Evolutionary conservation across 1,140 invertebrate species (phyloP).

Genomic region (Plectrocnemia conspersa): DNA sequence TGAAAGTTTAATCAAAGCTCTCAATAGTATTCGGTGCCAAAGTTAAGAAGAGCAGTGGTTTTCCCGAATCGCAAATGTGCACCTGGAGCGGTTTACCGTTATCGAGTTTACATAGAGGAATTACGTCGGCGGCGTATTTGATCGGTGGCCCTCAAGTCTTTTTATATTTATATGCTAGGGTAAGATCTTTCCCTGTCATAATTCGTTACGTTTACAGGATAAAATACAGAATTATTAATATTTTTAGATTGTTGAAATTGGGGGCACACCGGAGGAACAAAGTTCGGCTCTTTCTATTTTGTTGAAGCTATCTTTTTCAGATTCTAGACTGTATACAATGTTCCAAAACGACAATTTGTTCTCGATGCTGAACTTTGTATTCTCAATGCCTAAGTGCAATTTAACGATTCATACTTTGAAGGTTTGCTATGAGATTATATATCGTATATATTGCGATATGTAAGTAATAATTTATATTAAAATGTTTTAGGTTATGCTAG

Average conservation of each 20-base stretch:
- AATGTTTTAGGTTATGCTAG: conserved; percentile 48
- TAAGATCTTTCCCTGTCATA: conserved; percentile 36
- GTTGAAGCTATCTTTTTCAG: conserved; percentile 49
- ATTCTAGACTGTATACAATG: conserved; percentile 50
- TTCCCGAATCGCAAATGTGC: conserved; percentile 37
- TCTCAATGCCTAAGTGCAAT: conserved; percentile 51
- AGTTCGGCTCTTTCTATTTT: conserved; percentile 54
- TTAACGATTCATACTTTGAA: conserved; percentile 53
- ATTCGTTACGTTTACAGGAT: not conserved
- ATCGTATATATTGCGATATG: not conserved
- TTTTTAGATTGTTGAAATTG: conserved; percentile 55
- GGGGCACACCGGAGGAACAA: conserved; percentile 54
- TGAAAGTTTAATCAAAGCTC: not conserved
- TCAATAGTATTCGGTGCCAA: not conserved
- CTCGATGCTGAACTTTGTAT: conserved; percentile 52
- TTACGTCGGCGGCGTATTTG: conserved; percentile 52
- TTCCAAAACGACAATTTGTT: conserved; percentile 49
- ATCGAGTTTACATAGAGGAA: conserved; percentile 46
- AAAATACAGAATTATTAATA: conserved; percentile 3
- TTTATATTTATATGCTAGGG: conserved; percentile 59
- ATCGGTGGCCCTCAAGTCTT: conserved; percentile 58
- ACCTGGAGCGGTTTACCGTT: conserved; percentile 42
- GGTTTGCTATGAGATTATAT: conserved; percentile 31
- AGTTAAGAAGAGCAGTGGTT: not conserved
- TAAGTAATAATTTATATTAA: not conserved